These are phyloP conservation scores for Colletes gigas DNA, from an alignment of 1,140 invertebrate genomes.

Conservation along the genomic window DNA sequence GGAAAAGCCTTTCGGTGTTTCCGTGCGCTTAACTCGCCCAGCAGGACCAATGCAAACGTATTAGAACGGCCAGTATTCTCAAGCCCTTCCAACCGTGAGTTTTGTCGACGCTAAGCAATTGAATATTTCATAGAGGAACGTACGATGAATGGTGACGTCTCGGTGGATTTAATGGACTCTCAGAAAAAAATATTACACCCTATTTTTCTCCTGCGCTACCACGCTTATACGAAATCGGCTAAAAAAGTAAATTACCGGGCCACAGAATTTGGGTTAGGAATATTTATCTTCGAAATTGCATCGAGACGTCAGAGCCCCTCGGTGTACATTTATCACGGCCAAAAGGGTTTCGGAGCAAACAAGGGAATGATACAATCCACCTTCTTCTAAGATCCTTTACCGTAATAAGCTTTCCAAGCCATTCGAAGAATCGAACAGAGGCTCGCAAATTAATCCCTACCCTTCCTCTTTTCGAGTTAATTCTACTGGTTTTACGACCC, in stretches of 20 bases:
- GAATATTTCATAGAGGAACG: background rate
- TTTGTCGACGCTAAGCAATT: background rate
- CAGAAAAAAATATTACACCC: background rate
- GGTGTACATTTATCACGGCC: slow-evolving; percentile 20
- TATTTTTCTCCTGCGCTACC: background rate
- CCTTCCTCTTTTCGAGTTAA: slow-evolving; percentile 7
- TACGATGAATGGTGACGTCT: background rate
- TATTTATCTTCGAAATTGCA: slow-evolving; percentile 34
- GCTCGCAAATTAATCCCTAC: slow-evolving; percentile 53
- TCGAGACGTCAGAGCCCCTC: background rate
- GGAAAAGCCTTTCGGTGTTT: no score
- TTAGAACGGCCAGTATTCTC: no score
- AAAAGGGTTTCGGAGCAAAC: background rate
- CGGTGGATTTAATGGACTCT: background rate
- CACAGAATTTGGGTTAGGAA: background rate
- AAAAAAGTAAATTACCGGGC: slow-evolving; percentile 13
- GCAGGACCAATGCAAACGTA: no score
- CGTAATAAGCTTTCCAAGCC: slow-evolving; percentile 40
- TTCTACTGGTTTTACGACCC: slow-evolving; percentile 37
- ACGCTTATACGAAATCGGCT: background rate
- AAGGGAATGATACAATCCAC: slow-evolving; percentile 11
- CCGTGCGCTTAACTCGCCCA: no score
- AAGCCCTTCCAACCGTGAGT: background rate
- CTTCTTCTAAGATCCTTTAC: slow-evolving; percentile 53
- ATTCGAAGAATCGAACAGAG: background rate